Evolutionary conservation across 2,797 vertebrate species (phyloP).

Genomic region (Eidolon dupreanum): DNA sequence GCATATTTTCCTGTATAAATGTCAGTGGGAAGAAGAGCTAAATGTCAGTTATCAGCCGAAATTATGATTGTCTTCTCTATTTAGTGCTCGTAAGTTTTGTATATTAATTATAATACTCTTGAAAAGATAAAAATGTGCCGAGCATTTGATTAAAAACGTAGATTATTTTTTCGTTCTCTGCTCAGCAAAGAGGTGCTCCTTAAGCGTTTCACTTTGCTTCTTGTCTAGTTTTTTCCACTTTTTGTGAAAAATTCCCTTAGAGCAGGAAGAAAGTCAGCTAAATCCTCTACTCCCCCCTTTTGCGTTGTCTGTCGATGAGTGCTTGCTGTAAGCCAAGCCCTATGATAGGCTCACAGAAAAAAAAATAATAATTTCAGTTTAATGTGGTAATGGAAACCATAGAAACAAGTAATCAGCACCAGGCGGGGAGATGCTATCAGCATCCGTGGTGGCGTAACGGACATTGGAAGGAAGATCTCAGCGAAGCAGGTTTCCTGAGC

Average conservation of each 20-base stretch:
- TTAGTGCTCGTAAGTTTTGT: neutral
- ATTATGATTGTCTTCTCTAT: neutral
- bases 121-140: neutral
- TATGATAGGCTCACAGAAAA: neutral
- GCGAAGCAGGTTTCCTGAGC: neutral
- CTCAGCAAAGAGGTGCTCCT: neutral
- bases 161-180: neutral
- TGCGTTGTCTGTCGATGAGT: rapidly evolving
- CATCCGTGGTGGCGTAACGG: neutral
- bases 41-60: conserved; percentile 20
- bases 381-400: neutral
- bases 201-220: neutral
- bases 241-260: neutral
- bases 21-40: neutral
- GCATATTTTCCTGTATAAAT: neutral
- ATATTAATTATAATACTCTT: neutral
- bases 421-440: neutral
- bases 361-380: neutral
- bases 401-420: neutral
- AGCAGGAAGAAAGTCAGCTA: neutral
- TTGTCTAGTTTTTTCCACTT: neutral
- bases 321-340: neutral
- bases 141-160: neutral
- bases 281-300: neutral
- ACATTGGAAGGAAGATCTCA: neutral